A percentile compares a stretch with the other conserved stretches of the same genome.
Conservation (phyloP, 2,797 vertebrate genomes). For the Poecilia wingei region DNA sequence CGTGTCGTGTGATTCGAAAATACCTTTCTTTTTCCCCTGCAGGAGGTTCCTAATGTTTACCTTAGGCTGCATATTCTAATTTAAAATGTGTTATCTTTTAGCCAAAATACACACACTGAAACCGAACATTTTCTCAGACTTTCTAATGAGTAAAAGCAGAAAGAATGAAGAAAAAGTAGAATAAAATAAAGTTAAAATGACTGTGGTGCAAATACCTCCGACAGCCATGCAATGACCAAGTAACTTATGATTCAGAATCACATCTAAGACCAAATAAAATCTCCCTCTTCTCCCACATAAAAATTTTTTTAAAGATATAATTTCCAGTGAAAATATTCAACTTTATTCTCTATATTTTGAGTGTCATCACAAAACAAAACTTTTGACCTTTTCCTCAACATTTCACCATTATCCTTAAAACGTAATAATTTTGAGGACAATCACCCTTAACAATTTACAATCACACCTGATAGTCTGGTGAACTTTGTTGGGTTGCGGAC, state of each 20-base stretch:
- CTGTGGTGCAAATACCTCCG: neutral
- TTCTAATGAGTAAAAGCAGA: neutral
- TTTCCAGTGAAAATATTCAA: neutral
- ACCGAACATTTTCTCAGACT: neutral
- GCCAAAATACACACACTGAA: neutral
- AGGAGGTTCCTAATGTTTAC: neutral
- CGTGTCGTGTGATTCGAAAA: constrained; percentile 9
- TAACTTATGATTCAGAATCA: neutral
- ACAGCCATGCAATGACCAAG: neutral
- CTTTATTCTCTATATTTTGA: neutral
- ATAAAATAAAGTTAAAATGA: neutral
- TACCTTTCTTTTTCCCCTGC: neutral
- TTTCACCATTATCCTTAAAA: neutral
- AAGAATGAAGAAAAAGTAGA: neutral
- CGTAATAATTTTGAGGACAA: too few species aligned
- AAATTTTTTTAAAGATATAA: neutral
- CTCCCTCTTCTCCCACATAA: neutral
- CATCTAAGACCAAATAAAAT: neutral
- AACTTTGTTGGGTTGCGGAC: too few species aligned
- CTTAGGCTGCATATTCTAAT: constrained; percentile 16
- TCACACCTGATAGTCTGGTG: too few species aligned
- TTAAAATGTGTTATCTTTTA: neutral
- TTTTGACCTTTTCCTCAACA: neutral
- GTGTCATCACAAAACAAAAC: neutral
- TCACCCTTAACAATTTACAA: too few species aligned